phyloP scores from a whole-genome alignment of 2,797 vertebrate species.

The Aeoliscus strigatus region DNA sequence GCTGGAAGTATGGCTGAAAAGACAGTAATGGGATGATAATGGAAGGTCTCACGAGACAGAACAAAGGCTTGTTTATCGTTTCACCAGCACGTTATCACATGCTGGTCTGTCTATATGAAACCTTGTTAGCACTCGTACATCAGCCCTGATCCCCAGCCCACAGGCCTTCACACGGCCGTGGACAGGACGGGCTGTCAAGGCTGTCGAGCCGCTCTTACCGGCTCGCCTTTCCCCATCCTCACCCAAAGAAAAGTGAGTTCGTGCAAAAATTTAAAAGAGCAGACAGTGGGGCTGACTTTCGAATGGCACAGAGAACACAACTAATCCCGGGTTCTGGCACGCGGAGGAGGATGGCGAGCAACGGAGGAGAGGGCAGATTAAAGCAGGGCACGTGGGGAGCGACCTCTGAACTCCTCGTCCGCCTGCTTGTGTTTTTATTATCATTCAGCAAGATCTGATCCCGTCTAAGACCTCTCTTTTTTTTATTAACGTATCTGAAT shows the following conservation, averaged over 20 bases:
- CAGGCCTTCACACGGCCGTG: constrained; percentile 5
- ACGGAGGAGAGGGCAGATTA: constrained; percentile 50
- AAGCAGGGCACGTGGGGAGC: constrained; percentile 38
- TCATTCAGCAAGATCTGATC: constrained; percentile 28
- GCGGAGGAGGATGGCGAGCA: constrained; percentile 21
- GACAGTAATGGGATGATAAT: too few species aligned
- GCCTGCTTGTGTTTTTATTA: constrained; percentile 36
- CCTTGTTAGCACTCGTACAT: neutral
- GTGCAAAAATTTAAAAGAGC: constrained; percentile 47
- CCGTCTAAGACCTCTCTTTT: constrained; percentile 19
- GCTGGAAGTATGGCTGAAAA: too few species aligned
- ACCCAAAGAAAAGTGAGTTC: constrained; percentile 17
- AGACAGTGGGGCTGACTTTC: constrained; percentile 50
- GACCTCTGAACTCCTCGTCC: constrained; percentile 41
- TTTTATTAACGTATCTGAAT: constrained; percentile 30
- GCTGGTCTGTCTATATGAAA: too few species aligned
- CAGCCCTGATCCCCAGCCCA: constrained; percentile 4
- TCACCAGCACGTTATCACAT: too few species aligned
- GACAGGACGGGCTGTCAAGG: constrained; percentile 19
- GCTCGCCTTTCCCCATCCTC: constrained; percentile 19
- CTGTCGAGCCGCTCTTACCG: constrained; percentile 31
- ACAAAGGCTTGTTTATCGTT: too few species aligned
- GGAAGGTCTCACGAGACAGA: too few species aligned
- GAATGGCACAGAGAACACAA: constrained; percentile 52
- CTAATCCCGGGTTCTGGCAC: constrained; percentile 61